phyloP scores from a whole-genome alignment of 2,113 vertebrate species.

The Anolis carolinensis region DNA sequence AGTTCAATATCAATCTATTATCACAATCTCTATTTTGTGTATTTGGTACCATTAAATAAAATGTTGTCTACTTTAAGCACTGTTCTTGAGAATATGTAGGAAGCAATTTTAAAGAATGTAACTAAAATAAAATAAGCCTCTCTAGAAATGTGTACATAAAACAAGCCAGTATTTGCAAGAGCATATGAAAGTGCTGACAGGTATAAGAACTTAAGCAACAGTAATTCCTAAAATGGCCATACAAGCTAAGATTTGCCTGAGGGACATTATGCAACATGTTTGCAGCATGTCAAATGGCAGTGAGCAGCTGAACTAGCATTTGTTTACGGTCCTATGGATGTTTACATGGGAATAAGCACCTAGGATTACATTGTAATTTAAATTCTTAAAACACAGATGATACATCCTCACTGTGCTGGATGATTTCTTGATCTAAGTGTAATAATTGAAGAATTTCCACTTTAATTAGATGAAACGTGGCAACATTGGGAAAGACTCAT shows the following conservation, averaged over 20 bases:
- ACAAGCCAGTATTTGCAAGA: background rate
- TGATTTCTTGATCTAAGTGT: background rate
- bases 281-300: background rate
- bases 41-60: constrained; percentile 1
- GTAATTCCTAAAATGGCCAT: background rate
- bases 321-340: background rate
- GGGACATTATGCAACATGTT: background rate
- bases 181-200: background rate
- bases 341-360: background rate
- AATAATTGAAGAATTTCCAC: no score
- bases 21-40: background rate
- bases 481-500: no score
- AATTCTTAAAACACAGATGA: background rate
- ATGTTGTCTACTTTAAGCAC: background rate
- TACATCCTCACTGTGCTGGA: background rate
- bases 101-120: background rate
- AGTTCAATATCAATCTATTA: background rate
- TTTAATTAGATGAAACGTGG: no score
- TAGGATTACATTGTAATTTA: background rate
- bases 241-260: background rate
- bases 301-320: background rate
- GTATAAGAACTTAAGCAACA: background rate
- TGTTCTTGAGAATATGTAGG: background rate
- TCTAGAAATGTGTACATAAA: background rate
- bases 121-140: background rate